Conservation (phyloP, 2,797 vertebrate species). For the Protonibea diacanthus region DNA sequence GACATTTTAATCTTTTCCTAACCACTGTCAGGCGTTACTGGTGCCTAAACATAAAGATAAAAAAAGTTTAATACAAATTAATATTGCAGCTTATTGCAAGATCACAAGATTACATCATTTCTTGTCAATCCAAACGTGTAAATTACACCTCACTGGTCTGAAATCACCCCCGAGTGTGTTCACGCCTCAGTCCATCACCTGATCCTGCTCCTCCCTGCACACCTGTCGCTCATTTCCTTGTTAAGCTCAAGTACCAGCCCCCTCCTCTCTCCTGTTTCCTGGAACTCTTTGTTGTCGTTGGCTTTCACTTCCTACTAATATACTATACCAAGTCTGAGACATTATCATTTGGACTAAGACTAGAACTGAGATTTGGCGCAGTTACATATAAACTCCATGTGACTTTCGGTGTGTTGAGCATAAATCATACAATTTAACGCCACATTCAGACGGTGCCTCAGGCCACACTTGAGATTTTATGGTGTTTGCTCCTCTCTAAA, state of each 20-base stretch:
- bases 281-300: background rate
- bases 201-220: slow-evolving; percentile 25
- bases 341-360: too few relatives aligned
- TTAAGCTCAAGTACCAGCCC: background rate
- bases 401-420: background rate
- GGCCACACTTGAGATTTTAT: background rate
- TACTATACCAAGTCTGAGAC: background rate
- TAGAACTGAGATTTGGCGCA: background rate
- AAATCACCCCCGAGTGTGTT: background rate
- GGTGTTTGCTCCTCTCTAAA: background rate
- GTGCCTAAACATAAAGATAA: background rate
- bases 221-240: background rate
- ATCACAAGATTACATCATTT: slow-evolving; percentile 9
- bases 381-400: background rate
- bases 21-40: too few relatives aligned
- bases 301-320: background rate
- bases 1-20: background rate
- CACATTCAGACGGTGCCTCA: background rate
- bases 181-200: slow-evolving; percentile 21
- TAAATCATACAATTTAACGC: background rate
- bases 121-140: background rate
- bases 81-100: too few relatives aligned
- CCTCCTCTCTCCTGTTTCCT: slow-evolving; percentile 12
- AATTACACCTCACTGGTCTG: background rate
- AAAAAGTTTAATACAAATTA: too few relatives aligned